phyloP scores from a whole-genome alignment of 2,113 vertebrate genomes.

The Takifugu flavidus region DNA sequence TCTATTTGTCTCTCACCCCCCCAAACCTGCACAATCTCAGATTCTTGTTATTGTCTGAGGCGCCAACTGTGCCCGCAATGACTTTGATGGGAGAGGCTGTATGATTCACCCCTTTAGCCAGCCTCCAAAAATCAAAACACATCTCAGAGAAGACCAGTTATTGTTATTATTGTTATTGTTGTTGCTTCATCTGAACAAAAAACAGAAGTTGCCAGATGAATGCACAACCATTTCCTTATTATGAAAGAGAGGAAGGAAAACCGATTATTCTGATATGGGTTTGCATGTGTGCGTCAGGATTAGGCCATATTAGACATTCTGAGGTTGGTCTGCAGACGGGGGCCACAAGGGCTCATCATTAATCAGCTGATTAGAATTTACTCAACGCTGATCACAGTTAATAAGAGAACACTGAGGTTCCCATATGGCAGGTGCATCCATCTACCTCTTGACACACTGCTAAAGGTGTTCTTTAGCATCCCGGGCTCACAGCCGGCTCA shows the following conservation, averaged over 20 bases:
- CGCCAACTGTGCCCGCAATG: constrained; percentile 51
- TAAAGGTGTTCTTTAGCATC: constrained; percentile 17
- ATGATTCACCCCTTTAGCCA: no score
- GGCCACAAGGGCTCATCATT: constrained; percentile 66
- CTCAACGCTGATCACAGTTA: constrained; percentile 57
- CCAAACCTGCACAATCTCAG: constrained; percentile 7
- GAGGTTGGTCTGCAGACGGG: constrained; percentile 36
- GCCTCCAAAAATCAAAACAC: no score
- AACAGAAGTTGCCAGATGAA: no score
- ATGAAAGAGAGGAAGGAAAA: no score
- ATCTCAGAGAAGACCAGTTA: constrained; percentile 9
- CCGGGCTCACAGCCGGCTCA: not conserved
- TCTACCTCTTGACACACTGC: constrained; percentile 39
- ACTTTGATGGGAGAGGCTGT: constrained; percentile 20
- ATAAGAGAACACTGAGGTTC: constrained; percentile 67
- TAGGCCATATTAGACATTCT: constrained; percentile 39
- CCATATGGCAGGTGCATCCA: constrained; percentile 43
- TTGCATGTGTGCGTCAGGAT: constrained; percentile 1
- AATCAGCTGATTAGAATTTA: constrained; percentile 69
- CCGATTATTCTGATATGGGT: not conserved
- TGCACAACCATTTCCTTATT: no score
- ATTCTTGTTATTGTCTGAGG: constrained; percentile 52
- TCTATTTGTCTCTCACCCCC: not conserved
- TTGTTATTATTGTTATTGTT: constrained; percentile 31
- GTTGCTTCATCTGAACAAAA: constrained; percentile 5